Percentiles rank a stretch among this genome's conserved stretches.
Evolutionary conservation across 2,797 vertebrate genomes (phyloP).

Genomic region (Miichthys miiuy): DNA sequence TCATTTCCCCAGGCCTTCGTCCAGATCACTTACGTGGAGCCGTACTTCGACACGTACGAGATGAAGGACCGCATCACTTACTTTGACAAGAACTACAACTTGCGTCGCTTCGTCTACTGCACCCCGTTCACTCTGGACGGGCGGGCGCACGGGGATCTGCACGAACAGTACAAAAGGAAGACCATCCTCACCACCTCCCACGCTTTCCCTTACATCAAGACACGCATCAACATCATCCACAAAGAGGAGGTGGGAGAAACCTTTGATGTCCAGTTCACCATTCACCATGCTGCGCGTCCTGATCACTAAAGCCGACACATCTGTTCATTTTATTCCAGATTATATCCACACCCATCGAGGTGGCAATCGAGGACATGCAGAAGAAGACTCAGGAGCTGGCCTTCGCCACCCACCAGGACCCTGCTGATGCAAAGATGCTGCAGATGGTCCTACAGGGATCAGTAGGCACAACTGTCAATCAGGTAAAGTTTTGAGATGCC

Average conservation of each 20-base stretch:
- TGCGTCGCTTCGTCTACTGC: slow-evolving; percentile 98
- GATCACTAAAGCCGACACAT: background rate
- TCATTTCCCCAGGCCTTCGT: slow-evolving; percentile 91
- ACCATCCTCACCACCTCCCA: slow-evolving; percentile 97
- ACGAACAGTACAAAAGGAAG: slow-evolving; percentile 98
- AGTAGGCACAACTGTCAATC: slow-evolving; percentile 98
- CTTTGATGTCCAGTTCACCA: too few species aligned
- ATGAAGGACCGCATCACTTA: slow-evolving; percentile 99
- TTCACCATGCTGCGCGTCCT: too few species aligned
- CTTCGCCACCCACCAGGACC: slow-evolving; percentile 98
- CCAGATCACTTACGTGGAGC: slow-evolving; percentile 98
- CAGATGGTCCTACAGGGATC: slow-evolving; percentile 99
- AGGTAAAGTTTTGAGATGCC: slow-evolving; percentile 81
- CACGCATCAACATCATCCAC: slow-evolving; percentile 97
- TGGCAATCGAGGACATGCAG: slow-evolving; percentile 99
- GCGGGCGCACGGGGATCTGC: slow-evolving; percentile 95
- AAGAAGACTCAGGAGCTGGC: slow-evolving; percentile 98
- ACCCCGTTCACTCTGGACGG: slow-evolving; percentile 98
- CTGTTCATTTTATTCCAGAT: slow-evolving; percentile 81
- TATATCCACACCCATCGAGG: slow-evolving; percentile 97
- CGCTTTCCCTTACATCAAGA: slow-evolving; percentile 99
- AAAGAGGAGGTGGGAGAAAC: slow-evolving; percentile 93
- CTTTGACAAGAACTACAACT: slow-evolving; percentile 99
- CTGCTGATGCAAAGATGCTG: slow-evolving; percentile 97
- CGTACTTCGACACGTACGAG: slow-evolving; percentile 98